Base-by-base conservation (phyloP, 2,113 vertebrate species). In the Formicarius rufipectus region DNA sequence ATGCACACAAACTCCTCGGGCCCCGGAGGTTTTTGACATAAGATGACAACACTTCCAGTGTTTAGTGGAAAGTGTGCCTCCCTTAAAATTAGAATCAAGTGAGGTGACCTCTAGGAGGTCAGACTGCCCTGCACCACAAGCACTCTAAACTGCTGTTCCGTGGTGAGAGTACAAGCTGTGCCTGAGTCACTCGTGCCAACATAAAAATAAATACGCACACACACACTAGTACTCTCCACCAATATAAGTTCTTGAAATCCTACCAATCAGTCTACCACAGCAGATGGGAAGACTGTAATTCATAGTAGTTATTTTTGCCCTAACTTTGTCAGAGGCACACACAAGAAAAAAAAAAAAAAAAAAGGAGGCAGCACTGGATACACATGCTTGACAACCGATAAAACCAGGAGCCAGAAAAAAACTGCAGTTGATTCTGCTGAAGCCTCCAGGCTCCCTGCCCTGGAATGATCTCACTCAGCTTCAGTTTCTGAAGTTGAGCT, bases 261-360 rank as follows among this genome's bases (percentile, higher is more conserved):
- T 93, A 93, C 81, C 90, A 53, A 88, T 89, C 87, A 62, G 93
- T 91, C 96, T 93, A 80, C 55, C 93, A 92, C 59, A 95, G 94
- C 93, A 95, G 94, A 95, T 93, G 89, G 86, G 83, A 93, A 95
- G 76, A 87, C 76, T 89, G 75, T 53, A 95, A 86, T 81, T 86
- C 68, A 53, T 58, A 85, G 79, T 63, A 88, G 92, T 95, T 93
- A 87, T 92, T 96, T 95, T 95, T 86, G 72, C 90, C 78, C 21
- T 92, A 80, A 86, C 67, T 94, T 95, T 95, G 68, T 95, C 83
- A 94, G 64, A 90, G 72, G 52, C 89, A 52, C 53, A 59, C 23
- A 74, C n/a, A n/a, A n/a, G n/a, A n/a, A n/a, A n/a, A n/a, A n/a
- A 42, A 42, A 42, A 42, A 42, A 90, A 80, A 71, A 47, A 94